Evolutionary conservation across 2,113 vertebrate genomes (phyloP).

Genomic region (Rhynchomys soricoides): DNA sequence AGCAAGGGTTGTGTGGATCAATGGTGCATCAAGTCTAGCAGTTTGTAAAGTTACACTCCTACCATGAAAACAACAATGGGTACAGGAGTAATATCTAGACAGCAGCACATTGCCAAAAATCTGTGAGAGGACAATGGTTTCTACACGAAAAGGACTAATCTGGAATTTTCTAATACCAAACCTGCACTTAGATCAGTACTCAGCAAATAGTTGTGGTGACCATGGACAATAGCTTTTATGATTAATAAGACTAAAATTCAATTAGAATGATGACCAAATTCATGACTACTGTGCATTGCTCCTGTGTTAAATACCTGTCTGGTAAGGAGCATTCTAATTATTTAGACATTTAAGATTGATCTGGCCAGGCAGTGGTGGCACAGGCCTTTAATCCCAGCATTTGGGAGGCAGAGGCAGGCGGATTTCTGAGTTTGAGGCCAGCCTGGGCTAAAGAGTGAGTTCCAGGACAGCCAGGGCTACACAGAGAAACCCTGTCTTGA

Average conservation of each 20-base stretch:
- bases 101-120: neutral
- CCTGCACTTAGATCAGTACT: neutral
- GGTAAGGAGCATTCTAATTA: neutral
- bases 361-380: too few relatives aligned
- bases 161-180: neutral
- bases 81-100: neutral
- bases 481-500: too few relatives aligned
- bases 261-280: neutral
- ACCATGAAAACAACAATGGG: neutral
- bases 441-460: too few relatives aligned
- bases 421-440: too few relatives aligned
- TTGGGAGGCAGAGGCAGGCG: too few relatives aligned
- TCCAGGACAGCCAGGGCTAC: too few relatives aligned
- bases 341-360: slow-evolving; percentile 9
- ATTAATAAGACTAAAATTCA: slow-evolving; percentile 43
- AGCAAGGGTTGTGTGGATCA: neutral
- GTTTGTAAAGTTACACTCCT: neutral
- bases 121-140: neutral
- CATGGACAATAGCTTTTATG: neutral
- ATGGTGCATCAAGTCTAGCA: neutral
- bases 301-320: neutral
- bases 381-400: too few relatives aligned
- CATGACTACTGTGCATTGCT: neutral
- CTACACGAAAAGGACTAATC: neutral
- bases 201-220: neutral